A percentile compares a stretch with the other conserved stretches of the same genome.
These are phyloP conservation scores for Drosophila multiciliata DNA, from an alignment of 2,888 invertebrate species.

Conservation along the genomic window DNA sequence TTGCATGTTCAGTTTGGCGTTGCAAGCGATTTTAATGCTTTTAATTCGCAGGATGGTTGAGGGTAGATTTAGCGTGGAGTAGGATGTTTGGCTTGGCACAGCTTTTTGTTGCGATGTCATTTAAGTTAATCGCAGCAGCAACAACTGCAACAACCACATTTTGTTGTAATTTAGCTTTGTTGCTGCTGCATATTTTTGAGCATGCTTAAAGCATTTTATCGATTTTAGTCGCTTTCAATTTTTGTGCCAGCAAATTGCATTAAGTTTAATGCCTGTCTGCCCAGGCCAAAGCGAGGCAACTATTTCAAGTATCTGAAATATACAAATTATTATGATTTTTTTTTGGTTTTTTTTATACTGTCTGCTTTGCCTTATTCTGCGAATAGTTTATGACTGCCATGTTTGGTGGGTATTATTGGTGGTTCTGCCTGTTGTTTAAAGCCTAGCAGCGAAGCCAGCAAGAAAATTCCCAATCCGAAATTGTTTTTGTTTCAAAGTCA, in stretches of 20 bases:
- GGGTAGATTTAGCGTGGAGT: background rate
- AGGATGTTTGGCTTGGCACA: slow-evolving; percentile 1
- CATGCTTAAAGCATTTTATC: slow-evolving; percentile 54
- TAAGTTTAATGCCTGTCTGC: slow-evolving; percentile 53
- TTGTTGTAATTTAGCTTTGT: slow-evolving; percentile 34
- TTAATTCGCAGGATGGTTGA: slow-evolving; percentile 47
- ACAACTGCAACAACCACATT: slow-evolving; percentile 12
- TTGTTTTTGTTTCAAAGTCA: slow-evolving; percentile 66
- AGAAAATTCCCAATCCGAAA: slow-evolving; percentile 43
- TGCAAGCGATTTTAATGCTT: slow-evolving; percentile 70
- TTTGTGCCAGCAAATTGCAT: slow-evolving; percentile 46
- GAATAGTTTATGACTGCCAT: slow-evolving; percentile 63
- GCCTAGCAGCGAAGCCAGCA: slow-evolving; percentile 27
- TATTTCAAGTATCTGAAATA: slow-evolving; percentile 58
- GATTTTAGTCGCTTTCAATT: slow-evolving; percentile 44
- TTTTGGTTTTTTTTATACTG: slow-evolving; percentile 26
- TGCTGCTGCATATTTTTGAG: slow-evolving; percentile 39
- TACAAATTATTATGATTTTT: slow-evolving; percentile 26
- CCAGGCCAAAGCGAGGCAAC: slow-evolving; percentile 17
- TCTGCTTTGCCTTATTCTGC: slow-evolving; percentile 50
- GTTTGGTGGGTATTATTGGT: slow-evolving; percentile 13
- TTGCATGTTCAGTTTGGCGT: slow-evolving; percentile 70
- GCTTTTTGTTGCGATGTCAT: slow-evolving; percentile 51
- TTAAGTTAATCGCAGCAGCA: slow-evolving; percentile 40
- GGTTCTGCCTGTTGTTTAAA: slow-evolving; percentile 15